These are phyloP conservation scores for Dilophus febrilis DNA, from an alignment of 2,888 invertebrate genomes.

Conservation along the genomic window DNA sequence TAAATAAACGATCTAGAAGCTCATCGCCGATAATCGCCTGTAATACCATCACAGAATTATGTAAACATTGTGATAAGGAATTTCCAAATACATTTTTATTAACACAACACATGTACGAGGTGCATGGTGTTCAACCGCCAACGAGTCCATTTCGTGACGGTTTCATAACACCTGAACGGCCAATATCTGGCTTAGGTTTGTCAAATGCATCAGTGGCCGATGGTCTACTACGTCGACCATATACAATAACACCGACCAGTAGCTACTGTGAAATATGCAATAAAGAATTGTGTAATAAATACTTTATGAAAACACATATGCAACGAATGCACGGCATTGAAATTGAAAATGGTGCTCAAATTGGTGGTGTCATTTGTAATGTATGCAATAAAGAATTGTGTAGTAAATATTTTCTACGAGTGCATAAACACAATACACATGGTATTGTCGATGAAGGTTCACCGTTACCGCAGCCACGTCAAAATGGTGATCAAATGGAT, in stretches of 20 bases:
- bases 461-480: constrained; percentile 30
- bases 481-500: constrained; percentile 22
- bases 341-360: constrained; percentile 79
- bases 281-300: constrained; percentile 98
- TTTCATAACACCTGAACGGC: constrained; percentile 32
- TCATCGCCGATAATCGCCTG: constrained; percentile 13
- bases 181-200: constrained; percentile 13
- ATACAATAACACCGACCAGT: constrained; percentile 51
- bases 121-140: constrained; percentile 36
- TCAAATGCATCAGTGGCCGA: constrained; percentile 12
- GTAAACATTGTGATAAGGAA: constrained; percentile 29
- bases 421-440: constrained; percentile 96
- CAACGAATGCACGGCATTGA: constrained; percentile 95
- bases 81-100: constrained; percentile 52
- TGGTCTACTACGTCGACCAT: constrained; percentile 34
- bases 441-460: constrained; percentile 80
- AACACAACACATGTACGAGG: constrained; percentile 50
- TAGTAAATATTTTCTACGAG: constrained; percentile 92
- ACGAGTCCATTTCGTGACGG: constrained; percentile 29
- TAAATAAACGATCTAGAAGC: constrained; percentile 8
- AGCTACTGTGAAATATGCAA: constrained; percentile 96
- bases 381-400: constrained; percentile 97
- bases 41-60: constrained; percentile 14
- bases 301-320: constrained; percentile 99
- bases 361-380: constrained; percentile 88